phyloP scores from a whole-genome alignment of 2,888 invertebrate genomes.

The Caenorhabditis macrosperma region DNA sequence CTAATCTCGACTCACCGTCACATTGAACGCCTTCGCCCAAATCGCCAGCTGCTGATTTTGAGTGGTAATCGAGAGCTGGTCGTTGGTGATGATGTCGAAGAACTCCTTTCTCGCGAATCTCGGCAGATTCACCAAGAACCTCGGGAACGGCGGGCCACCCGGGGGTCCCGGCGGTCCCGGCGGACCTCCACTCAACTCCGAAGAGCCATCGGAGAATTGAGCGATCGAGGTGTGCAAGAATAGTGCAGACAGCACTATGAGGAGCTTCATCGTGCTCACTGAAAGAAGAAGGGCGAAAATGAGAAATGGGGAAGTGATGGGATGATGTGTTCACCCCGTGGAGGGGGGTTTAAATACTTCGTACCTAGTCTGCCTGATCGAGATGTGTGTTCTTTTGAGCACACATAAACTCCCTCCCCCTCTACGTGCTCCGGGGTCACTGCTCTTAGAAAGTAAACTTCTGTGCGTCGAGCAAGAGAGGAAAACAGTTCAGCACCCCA shows the following conservation, averaged over 20 bases:
- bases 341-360: conserved; percentile 29
- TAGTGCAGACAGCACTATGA: conserved; percentile 26
- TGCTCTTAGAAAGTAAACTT: conserved; percentile 23
- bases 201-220: conserved; percentile 22
- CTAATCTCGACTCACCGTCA: conserved; percentile 21
- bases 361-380: conserved; percentile 19
- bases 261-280: conserved; percentile 15
- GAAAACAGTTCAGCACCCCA: conserved; percentile 21
- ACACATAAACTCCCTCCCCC: conserved; percentile 1
- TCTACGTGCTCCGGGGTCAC: background rate
- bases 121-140: conserved; percentile 41
- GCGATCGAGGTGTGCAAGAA: background rate
- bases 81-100: conserved; percentile 52
- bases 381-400: conserved; percentile 51
- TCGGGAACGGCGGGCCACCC: conserved; percentile 33
- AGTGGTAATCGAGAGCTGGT: conserved; percentile 29
- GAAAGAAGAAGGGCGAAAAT: background rate
- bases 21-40: conserved; percentile 57
- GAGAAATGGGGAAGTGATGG: background rate
- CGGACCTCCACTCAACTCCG: conserved; percentile 3
- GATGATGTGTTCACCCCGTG: background rate
- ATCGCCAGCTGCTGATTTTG: conserved; percentile 43
- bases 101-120: conserved; percentile 49
- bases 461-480: conserved; percentile 12
- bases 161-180: background rate